phyloP scores from a whole-genome alignment of 2,797 vertebrate species.

The Chromobotia macracanthus region DNA sequence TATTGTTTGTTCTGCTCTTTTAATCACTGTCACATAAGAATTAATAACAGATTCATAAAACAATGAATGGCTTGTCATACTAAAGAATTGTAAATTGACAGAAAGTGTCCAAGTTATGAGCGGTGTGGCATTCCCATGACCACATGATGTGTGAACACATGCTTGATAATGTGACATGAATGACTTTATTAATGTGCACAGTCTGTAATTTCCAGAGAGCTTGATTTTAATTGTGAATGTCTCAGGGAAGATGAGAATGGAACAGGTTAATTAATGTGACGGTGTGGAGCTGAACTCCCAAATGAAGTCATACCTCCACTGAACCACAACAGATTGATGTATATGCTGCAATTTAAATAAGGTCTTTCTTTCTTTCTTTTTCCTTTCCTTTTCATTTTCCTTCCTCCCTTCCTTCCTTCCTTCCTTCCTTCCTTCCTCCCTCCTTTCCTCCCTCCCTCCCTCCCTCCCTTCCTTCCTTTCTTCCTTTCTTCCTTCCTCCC shows the following conservation, averaged over 20 bases:
- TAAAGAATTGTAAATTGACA: not conserved
- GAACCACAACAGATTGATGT: constrained; percentile 66
- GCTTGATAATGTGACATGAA: not conserved
- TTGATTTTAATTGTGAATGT: constrained; percentile 25
- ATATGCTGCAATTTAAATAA: constrained; percentile 57
- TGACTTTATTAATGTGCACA: constrained; percentile 17
- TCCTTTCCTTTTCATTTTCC: constrained; percentile 51
- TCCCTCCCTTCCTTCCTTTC: constrained; percentile 19
- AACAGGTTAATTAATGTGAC: constrained; percentile 64
- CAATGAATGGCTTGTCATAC: not conserved
- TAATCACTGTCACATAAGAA: not conserved
- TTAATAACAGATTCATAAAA: not conserved
- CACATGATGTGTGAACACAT: not conserved
- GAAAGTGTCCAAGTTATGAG: not conserved
- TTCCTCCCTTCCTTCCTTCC: constrained; percentile 20
- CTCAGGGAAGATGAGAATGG: constrained; percentile 58
- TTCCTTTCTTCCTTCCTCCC: no score
- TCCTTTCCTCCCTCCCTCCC: not conserved
- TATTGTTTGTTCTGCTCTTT: not conserved
- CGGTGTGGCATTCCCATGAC: not conserved
- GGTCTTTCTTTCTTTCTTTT: constrained; percentile 20
- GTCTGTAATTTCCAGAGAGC: constrained; percentile 32
- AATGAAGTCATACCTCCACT: constrained; percentile 66
- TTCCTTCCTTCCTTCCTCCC: no score
- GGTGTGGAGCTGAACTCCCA: constrained; percentile 63